Evolutionary conservation across 2,888 invertebrate species (phyloP), one percentile per base, ranked within the genome.

Genomic region (Xestia sexstrigata): DNA sequence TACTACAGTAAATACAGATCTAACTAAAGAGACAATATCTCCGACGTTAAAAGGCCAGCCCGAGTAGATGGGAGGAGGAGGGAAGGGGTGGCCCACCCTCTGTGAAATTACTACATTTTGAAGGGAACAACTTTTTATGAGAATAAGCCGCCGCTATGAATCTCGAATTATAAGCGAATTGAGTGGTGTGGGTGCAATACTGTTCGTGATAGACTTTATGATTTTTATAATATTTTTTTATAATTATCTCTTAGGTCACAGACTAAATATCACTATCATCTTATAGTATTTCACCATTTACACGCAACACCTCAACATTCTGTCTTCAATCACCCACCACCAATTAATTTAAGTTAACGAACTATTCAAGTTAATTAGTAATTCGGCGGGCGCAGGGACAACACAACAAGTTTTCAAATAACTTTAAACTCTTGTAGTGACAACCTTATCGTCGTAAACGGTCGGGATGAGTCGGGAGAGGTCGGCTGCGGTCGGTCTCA

Each of bases 121-220:
- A 95, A 96, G 96, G 96, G 96, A 96, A 96, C 95, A 96, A 96
- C 94, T 96, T 96, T 96, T 96, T 96, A 96, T 96, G 97, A 95
- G 96, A 96, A 95, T 96, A 95, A 96, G 95, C 96, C 93, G 95
- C 95, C 92, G 94, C 94, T 96, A 96, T 96, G 96, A 96, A 96
- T 96, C 95, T 96, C 94, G 93, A 96, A 96, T 96, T 95, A 95
- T 95, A 95, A 95, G 93, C 94, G 94, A 93, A 94, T 94, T 92
- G 92, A 90, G 91, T 91, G 81, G 78, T 66, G 74, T 77, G 75
- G 77, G 74, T 80, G 80, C 78, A 81, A 78, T 69, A 78, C 63
- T 81, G 82, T 78, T 78, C 74, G 69, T 71, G 63, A 79, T 77
- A 85, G 70, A 71, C 66, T 73, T 20, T 70, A 58, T 60, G 9